Percentiles rank a stretch among this genome's conserved stretches.
phyloP scores from a whole-genome alignment of 2,888 invertebrate genomes.

The Nysson spinosus region DNA sequence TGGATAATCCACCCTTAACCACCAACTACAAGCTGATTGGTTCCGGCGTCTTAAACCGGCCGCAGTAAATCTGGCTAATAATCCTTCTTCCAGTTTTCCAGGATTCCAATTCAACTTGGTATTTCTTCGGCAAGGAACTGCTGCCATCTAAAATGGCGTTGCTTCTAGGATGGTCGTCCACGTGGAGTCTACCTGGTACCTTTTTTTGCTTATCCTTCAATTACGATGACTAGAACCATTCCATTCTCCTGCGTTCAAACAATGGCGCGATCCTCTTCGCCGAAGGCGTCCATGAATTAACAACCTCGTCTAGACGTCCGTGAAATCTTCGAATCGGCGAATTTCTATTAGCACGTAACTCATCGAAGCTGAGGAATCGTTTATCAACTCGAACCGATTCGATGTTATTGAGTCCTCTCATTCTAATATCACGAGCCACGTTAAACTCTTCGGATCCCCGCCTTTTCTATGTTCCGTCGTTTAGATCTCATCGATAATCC shows the following conservation, averaged over 20 bases:
- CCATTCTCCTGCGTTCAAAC: not conserved
- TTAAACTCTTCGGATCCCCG: conserved; percentile 11
- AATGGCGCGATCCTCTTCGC: no score
- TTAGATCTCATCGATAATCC: conserved; percentile 37
- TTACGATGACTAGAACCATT: not conserved
- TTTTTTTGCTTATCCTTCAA: no score
- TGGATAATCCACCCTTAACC: conserved; percentile 21
- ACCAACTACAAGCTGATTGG: not conserved
- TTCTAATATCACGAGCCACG: no score
- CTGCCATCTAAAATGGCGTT: conserved; percentile 43
- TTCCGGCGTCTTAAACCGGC: conserved; percentile 8
- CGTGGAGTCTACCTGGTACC: no score
- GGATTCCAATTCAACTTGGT: no score
- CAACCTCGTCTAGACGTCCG: not conserved
- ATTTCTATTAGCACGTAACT: conserved; percentile 16
- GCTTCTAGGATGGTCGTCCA: no score
- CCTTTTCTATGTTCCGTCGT: conserved; percentile 29
- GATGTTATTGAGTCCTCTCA: no score
- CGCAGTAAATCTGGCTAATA: conserved; percentile 22
- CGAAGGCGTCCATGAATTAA: no score
- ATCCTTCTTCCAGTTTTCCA: conserved; percentile 13
- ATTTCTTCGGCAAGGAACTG: conserved; percentile 42
- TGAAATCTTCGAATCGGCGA: not conserved
- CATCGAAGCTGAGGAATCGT: conserved; percentile 24
- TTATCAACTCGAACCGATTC: no score